Base-by-base conservation (phyloP, 2,797 vertebrate genomes). In the Coccyzus lansbergi region DNA sequence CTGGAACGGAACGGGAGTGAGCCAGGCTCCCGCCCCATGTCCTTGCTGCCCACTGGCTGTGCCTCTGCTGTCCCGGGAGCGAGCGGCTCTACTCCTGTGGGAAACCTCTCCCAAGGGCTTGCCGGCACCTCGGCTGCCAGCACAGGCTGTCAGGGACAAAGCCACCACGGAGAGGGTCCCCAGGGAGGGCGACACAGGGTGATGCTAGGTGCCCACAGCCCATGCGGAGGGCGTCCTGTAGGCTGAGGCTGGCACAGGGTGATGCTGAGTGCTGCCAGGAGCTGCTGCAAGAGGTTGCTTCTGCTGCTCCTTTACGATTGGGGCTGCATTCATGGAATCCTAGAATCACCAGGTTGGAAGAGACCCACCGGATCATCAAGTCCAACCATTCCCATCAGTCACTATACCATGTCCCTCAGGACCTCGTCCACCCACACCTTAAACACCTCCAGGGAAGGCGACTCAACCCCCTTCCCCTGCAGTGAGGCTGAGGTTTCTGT, bases 261-360 rank as follows among this genome's bases (percentile, higher is more conserved):
- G 22, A 3, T 58, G 76, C 62, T 28, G 25, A 14, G 28, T 15
- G 19, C 31, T 12, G 33, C 31, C 2, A 3, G 49, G 9, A 58
- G 15, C 63, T 0, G 0, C 36, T 22, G 28, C 59, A 8, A 16
- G 44, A 52, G 29, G 38, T 25, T 38, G 21, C 58, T 34, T 0
- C 1, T 42, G 67, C 21, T 9, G 2, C 38, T 15, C 10, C 3
- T 0, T 5, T 42, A 21, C 6, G 1, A 2, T 7, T 0, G n/a
- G 56, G 69, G 21, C 63, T 3, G 0, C 18, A 7, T 9, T 8
- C n/a, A n/a, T n/a, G n/a, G n/a, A n/a, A n/a, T n/a, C n/a, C n/a
- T n/a, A n/a, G n/a, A n/a, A n/a, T n/a, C n/a, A n/a, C n/a, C n/a
- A n/a, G n/a, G n/a, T n/a, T n/a, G n/a, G n/a, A n/a, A n/a, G n/a